Conservation (phyloP, 2,888 invertebrate genomes). For the Drosophila trichaetosa region DNA sequence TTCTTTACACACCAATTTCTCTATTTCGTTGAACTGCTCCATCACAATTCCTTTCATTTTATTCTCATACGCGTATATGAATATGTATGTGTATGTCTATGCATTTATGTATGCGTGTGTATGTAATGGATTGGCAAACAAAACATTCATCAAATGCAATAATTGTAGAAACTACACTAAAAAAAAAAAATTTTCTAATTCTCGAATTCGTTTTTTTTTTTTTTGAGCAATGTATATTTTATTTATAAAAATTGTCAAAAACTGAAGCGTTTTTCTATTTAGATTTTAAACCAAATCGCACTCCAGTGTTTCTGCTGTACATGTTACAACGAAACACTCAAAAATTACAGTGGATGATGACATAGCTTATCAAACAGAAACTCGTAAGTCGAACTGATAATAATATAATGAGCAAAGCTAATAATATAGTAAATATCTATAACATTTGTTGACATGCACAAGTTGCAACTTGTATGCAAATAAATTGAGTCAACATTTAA, state of each 20-base stretch:
- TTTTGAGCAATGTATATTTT: background rate
- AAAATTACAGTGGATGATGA: background rate
- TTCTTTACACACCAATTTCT: constrained; percentile 37
- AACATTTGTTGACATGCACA: constrained; percentile 16
- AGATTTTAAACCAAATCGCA: background rate
- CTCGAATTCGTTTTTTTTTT: background rate
- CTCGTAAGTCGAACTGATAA: constrained; percentile 24
- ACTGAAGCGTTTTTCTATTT: background rate
- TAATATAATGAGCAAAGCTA: constrained; percentile 10
- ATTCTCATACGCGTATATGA: constrained; percentile 2
- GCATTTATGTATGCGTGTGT: background rate
- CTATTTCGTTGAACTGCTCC: constrained; percentile 60
- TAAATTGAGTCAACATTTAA: constrained; percentile 48
- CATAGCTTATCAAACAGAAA: constrained; percentile 9
- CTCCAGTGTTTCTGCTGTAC: background rate
- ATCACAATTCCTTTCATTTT: constrained; percentile 25
- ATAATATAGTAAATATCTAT: constrained; percentile 1
- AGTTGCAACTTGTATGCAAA: constrained; percentile 49
- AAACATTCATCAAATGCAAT: constrained; percentile 8
- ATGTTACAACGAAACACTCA: background rate
- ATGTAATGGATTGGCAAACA: constrained; percentile 1
- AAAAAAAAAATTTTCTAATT: background rate
- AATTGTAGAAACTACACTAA: constrained; percentile 3
- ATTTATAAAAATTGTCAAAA: background rate
- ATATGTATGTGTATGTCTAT: background rate